Evolutionary conservation across 2,113 vertebrate species (phyloP).

Genomic region (Bothrops jararaca): DNA sequence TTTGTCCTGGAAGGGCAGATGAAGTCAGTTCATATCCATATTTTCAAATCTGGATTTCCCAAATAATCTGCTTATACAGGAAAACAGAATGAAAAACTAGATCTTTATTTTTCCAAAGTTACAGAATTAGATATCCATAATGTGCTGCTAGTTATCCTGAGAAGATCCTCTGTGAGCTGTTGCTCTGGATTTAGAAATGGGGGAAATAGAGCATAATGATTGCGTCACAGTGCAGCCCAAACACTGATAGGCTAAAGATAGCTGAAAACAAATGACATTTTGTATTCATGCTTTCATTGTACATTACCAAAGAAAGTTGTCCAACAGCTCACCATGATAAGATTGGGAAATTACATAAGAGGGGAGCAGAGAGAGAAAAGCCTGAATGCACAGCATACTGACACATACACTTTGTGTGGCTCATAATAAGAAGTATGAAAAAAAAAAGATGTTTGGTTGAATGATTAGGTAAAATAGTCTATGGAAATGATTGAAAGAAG

Average conservation of each 20-base stretch:
- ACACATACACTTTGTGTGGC: neutral
- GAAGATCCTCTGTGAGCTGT: neutral
- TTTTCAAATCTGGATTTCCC: neutral
- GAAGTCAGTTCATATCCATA: neutral
- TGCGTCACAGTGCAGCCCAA: neutral
- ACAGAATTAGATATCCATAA: neutral
- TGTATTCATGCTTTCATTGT: neutral
- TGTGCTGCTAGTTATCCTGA: neutral
- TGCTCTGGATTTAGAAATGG: neutral
- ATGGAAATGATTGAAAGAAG: neutral
- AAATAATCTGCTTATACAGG: neutral
- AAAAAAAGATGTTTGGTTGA: neutral
- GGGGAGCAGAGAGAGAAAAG: neutral
- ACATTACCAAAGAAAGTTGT: neutral
- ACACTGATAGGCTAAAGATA: neutral
- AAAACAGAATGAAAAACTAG: neutral
- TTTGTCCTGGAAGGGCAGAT: neutral
- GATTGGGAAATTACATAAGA: neutral
- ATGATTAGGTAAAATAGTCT: neutral
- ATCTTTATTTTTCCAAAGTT: neutral
- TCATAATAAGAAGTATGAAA: neutral
- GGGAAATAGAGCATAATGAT: neutral
- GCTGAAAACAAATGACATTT: neutral
- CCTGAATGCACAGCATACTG: neutral
- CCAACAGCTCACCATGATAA: neutral